These are phyloP conservation scores for Chrosomus eos DNA, from an alignment of 2,797 vertebrate genomes.

Conservation along the genomic window DNA sequence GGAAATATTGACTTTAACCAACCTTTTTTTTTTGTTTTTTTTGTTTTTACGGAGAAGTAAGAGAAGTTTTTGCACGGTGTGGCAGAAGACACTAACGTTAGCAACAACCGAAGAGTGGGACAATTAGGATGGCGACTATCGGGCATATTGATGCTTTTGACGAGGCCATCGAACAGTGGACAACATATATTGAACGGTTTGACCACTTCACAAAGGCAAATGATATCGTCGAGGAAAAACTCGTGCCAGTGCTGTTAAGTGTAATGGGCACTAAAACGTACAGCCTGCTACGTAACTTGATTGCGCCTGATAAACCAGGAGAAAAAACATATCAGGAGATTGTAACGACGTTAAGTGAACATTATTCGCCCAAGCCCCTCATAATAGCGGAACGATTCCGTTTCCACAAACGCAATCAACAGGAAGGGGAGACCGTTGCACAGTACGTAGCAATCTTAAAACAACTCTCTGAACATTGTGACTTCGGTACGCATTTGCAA, in stretches of 20 bases:
- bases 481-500: background rate
- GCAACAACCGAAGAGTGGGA: too few relatives aligned
- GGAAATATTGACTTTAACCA: too few relatives aligned
- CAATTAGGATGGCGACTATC: background rate
- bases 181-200: background rate
- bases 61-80: too few relatives aligned
- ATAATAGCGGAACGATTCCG: background rate
- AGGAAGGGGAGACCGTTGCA: background rate
- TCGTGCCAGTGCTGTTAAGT: background rate
- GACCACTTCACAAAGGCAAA: background rate
- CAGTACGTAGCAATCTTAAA: background rate
- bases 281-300: background rate
- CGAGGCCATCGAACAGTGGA: background rate
- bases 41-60: too few relatives aligned
- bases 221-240: background rate
- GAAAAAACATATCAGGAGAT: background rate
- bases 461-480: slow-evolving; percentile 11
- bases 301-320: background rate
- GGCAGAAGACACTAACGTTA: too few relatives aligned
- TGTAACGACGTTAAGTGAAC: background rate
- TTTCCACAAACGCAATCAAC: background rate
- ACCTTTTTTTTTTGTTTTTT: too few relatives aligned
- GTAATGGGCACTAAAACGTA: background rate
- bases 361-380: background rate
- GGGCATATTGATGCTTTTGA: background rate